Base-by-base conservation (phyloP, 2,888 invertebrate genomes). In the Hoplodrina blanda region DNA sequence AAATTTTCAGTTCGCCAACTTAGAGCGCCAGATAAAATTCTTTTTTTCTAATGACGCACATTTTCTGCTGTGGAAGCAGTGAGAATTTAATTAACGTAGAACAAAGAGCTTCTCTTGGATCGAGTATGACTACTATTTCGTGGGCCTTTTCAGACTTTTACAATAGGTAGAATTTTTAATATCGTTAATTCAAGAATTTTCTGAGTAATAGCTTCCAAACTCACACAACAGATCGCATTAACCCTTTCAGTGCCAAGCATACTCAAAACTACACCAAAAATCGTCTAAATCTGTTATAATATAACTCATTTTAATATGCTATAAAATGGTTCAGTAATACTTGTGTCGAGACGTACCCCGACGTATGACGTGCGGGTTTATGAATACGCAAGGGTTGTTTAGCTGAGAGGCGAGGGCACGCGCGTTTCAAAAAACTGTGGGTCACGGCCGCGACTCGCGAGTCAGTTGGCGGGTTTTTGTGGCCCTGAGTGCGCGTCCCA, bases 361-460 rank as follows among this genome's bases (percentile, higher is more conserved):
- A 71, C 76, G 84, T 83, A 87, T 89, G 89, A 91, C 83, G 91
- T 88, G 88, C 89, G 87, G 88, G 87, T 91, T 89, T 91, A 92
- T 94, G 93, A 91, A 93, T 94, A 93, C 91, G 94, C 90, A 93
- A 95, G 96, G 95, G 95, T 94, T 95, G 91, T 89, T 88, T 89
- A 89, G 87, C 84, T 87, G 84, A 71, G 84, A 78, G 86, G 81
- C 78, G 91, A 91, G 93, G 92, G 93, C 92, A 93, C 93, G 92
- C 89, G 92, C 89, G 88, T 80, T 88, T 93, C 86, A 93, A 92
- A 93, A 93, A 92, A 92, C 92, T 91, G 83, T 82, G 81, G 90
- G 88, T 87, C 89, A 87, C 85, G 85, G 85, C 82, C 80, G 85
- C 81, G 80, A 81, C 69, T 88, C 80, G 84, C 80, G 81, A 82